Conservation (phyloP, 2,888 invertebrate species). For the Lydus trimaculatus region DNA sequence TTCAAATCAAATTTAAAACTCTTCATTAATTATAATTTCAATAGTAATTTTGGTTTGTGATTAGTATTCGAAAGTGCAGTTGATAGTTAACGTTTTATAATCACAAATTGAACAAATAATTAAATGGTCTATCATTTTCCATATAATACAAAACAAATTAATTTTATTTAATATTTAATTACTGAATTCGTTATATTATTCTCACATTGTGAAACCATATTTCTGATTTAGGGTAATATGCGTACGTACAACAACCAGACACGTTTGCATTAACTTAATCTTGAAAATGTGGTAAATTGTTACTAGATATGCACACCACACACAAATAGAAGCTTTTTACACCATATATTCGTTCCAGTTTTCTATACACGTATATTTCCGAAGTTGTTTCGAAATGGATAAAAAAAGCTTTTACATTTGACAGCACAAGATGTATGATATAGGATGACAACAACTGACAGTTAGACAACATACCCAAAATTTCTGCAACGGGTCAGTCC, state of each 20-base stretch:
- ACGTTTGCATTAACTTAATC: not conserved
- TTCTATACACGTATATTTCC: slow-evolving; percentile 30
- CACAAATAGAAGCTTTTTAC: slow-evolving; percentile 28
- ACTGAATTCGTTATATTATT: not conserved
- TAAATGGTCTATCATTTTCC: not conserved
- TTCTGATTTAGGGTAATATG: not conserved
- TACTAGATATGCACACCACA: not conserved
- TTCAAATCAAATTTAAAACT: not conserved
- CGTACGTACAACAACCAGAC: not conserved
- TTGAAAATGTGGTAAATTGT: not conserved
- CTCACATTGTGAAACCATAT: not conserved
- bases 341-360: slow-evolving; percentile 29
- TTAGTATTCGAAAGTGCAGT: not conserved
- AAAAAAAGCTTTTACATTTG: slow-evolving; percentile 39
- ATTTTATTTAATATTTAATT: not conserved
- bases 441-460: slow-evolving; percentile 37
- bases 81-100: not conserved
- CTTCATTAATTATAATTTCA: not conserved
- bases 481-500: not conserved
- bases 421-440: slow-evolving; percentile 40
- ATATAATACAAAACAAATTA: not conserved
- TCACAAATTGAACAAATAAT: not conserved
- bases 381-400: slow-evolving; percentile 30
- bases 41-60: not conserved
- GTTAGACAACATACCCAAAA: slow-evolving; percentile 28